Evolutionary conservation across 1,140 invertebrate species (phyloP), one percentile per base, ranked within the genome.

Genomic region (Globodera ellingtonae): DNA sequence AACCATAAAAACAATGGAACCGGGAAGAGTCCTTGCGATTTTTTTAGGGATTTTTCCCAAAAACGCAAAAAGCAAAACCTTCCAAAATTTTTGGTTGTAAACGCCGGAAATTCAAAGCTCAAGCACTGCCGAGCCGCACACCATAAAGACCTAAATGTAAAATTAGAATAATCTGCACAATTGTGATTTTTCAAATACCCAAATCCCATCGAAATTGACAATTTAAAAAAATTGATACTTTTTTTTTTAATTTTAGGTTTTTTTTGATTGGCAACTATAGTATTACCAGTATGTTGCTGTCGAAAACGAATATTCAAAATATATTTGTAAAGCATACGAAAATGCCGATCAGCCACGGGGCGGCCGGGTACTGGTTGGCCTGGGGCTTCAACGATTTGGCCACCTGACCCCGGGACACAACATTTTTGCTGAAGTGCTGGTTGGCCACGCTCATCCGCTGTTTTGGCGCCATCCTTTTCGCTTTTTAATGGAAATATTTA

Each of bases 391-490:
- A 93, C 77, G 95, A 94, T 92, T 98, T 98, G 10, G 95, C 95
- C 81, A 98, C 96, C 91, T 98, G 98, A 90, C 97, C 97, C 90
- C 96, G 92, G 89, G 94, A 92, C 13, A 93, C 94, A 84, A 98
- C 94, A 91, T 98, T 97, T 92, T 98, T 98, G 90, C 94, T 96
- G 86, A 95, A 95, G 89, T 96, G 95, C 88, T 94, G 93, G 69
- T 96, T 95, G 83, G 97, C 95, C 89, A 98, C 93, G 86, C 95
- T 93, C 96, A 98, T 99, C 91, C 95, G 94, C 91, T 98, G 96
- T 92, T 96, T 97, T 78, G 95, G 94, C 86, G 95, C 95, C 96
- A 98, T 98, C 24, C 50, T 70, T 73, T 70, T 35, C 21, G n/a
- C 4, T 69, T 21, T 75, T 75, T 75, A 75, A 62, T 21, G n/a